Evolutionary conservation across 2,888 invertebrate species (phyloP).

Genomic region (Orchesella flavescens): DNA sequence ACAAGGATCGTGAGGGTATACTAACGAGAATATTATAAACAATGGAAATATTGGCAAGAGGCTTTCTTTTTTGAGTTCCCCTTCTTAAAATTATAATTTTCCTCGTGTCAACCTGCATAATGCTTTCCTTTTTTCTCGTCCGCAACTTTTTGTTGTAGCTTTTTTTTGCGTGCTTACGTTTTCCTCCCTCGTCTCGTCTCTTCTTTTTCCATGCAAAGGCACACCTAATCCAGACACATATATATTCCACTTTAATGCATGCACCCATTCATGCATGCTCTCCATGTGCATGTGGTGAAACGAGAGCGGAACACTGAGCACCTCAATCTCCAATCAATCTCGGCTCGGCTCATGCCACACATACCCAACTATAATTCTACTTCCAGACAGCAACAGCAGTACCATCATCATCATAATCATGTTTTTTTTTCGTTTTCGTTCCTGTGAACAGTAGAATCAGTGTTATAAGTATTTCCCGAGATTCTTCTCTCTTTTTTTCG

Average conservation of each 20-base stretch:
- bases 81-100: conserved; percentile 49
- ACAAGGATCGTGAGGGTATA: no score
- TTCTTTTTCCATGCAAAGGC: not conserved
- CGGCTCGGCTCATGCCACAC: not conserved
- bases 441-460: no score
- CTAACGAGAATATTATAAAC: no score
- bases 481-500: not conserved
- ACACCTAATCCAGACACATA: conserved; percentile 41
- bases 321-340: conserved; percentile 59
- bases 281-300: conserved; percentile 34
- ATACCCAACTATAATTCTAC: no score
- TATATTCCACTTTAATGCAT: conserved; percentile 48
- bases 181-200: conserved; percentile 34
- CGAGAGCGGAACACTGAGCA: conserved; percentile 49
- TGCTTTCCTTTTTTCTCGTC: not conserved
- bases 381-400: not conserved
- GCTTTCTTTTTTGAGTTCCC: not conserved
- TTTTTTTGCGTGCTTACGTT: conserved; percentile 27
- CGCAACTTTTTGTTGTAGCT: conserved; percentile 7
- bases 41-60: no score
- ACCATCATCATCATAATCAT: not conserved
- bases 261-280: conserved; percentile 26
- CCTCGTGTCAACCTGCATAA: conserved; percentile 34
- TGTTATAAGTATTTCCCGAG: no score
- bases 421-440: not conserved